Conservation (phyloP, 2,888 invertebrate genomes). For the Phrixothrix hirtus region DNA sequence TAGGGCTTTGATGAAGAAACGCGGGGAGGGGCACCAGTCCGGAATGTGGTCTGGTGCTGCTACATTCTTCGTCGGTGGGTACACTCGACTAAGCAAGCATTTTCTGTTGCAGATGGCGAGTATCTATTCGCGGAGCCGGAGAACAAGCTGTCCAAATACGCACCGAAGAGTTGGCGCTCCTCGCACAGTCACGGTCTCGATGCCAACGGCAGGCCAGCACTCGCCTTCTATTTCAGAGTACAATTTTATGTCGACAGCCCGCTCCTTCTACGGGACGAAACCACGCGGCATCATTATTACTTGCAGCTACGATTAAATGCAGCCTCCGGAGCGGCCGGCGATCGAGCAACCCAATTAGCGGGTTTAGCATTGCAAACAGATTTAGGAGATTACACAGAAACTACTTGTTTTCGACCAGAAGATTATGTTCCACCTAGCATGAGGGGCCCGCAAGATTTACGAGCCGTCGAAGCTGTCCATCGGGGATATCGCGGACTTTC, state of each 20-base stretch:
- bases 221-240: constrained; percentile 87
- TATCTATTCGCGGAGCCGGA: constrained; percentile 94
- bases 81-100: constrained; percentile 31
- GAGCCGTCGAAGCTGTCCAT: constrained; percentile 75
- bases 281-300: constrained; percentile 92
- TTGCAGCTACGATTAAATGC: constrained; percentile 91
- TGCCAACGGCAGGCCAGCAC: constrained; percentile 85
- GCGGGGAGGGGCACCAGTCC: constrained; percentile 39
- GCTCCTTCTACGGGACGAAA: constrained; percentile 85
- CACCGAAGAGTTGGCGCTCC: constrained; percentile 94
- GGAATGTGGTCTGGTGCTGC: constrained; percentile 53
- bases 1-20: constrained; percentile 26
- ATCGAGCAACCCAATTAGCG: constrained; percentile 78
- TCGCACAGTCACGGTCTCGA: constrained; percentile 90
- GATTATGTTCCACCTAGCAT: constrained; percentile 80
- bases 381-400: constrained; percentile 75
- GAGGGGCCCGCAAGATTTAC: constrained; percentile 60
- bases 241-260: constrained; percentile 95
- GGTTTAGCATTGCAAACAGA: constrained; percentile 92
- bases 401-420: constrained; percentile 73
- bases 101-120: constrained; percentile 83
- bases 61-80: constrained; percentile 46
- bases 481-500: constrained; percentile 77
- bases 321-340: constrained; percentile 65
- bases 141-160: constrained; percentile 94